phyloP scores from a whole-genome alignment of 2,797 vertebrate genomes.

The Eulemur mongoz region DNA sequence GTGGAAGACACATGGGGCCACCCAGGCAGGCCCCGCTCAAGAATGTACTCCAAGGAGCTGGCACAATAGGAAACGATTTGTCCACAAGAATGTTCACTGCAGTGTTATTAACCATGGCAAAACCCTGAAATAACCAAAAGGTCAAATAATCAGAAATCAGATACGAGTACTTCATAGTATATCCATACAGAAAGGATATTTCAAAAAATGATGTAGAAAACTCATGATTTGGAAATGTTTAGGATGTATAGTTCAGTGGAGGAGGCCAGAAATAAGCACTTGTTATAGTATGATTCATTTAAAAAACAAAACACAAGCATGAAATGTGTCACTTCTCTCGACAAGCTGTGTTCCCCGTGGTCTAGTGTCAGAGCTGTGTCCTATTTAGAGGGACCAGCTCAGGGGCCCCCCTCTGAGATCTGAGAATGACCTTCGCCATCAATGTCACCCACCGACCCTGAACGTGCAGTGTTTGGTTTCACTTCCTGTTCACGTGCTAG shows the following conservation, averaged over 20 bases:
- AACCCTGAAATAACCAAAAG: not conserved
- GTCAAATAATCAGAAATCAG: not conserved
- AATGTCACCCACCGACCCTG: not conserved
- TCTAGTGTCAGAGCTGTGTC: not conserved
- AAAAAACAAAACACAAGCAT: not conserved
- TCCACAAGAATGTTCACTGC: not conserved
- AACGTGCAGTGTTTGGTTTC: accelerated
- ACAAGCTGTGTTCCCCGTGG: not conserved
- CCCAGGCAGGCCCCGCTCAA: not conserved
- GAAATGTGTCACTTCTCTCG: not conserved
- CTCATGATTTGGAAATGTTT: not conserved
- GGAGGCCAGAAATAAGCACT: not conserved
- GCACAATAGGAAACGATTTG: not conserved
- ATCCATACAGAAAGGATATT: not conserved
- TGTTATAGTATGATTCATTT: not conserved
- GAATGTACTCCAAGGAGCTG: not conserved
- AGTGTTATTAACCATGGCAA: not conserved
- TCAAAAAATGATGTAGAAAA: not conserved
- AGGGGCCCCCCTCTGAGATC: not conserved
- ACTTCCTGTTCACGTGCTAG: not conserved
- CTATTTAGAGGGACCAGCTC: not conserved
- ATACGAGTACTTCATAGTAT: not conserved
- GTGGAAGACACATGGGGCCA: not conserved
- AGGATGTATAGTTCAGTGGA: not conserved
- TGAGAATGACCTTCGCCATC: not conserved